phyloP scores from a whole-genome alignment of 2,797 vertebrate genomes.

The Acrossocheilus fasciatus region DNA sequence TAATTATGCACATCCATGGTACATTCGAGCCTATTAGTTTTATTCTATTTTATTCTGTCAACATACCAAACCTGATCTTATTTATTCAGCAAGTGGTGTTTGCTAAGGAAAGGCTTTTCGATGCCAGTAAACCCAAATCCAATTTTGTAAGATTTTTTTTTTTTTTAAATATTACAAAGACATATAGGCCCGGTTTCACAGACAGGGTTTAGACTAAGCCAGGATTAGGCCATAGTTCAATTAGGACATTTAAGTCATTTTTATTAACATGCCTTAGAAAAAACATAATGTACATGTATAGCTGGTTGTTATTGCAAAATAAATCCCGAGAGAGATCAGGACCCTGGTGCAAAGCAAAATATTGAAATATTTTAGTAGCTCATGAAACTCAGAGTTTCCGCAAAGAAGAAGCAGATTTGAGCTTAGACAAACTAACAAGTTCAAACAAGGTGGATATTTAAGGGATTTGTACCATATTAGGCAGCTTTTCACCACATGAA shows the following conservation, averaged over 20 bases:
- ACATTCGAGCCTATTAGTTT: not conserved
- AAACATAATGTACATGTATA: not conserved
- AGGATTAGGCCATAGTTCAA: no score
- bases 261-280: no score
- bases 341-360: not conserved
- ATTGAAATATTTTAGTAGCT: not conserved
- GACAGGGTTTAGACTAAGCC: no score
- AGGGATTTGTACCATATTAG: not conserved
- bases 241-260: no score
- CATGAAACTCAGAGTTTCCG: not conserved
- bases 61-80: not conserved
- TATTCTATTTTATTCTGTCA: not conserved
- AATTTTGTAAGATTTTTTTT: no score
- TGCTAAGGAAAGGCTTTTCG: not conserved
- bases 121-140: not conserved
- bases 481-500: not conserved
- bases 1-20: not conserved
- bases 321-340: not conserved
- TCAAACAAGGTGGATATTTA: not conserved
- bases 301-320: not conserved
- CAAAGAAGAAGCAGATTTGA: not conserved
- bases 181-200: no score
- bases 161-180: not conserved
- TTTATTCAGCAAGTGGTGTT: conserved; percentile 1
- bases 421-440: not conserved